A percentile compares a stretch with the other conserved stretches of the same genome.
Conservation (phyloP, 2,797 vertebrate species). For the Ctenopoma multispine region DNA sequence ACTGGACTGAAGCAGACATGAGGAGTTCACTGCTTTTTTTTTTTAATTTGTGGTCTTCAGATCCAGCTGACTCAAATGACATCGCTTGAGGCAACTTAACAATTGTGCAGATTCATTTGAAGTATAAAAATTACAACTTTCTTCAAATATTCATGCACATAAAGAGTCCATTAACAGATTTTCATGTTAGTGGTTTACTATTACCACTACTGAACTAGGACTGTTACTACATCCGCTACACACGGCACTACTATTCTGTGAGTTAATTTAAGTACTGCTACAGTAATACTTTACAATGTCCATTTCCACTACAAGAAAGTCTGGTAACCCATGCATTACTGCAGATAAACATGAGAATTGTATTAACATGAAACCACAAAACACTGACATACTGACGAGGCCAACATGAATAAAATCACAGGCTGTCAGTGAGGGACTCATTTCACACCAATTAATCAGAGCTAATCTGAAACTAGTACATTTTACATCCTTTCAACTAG, state of each 20-base stretch:
- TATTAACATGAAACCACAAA: background rate
- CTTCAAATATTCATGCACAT: no score
- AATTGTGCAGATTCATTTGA: no score
- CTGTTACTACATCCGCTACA: background rate
- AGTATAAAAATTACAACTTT: no score
- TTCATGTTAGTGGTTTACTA: no score
- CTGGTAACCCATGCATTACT: background rate
- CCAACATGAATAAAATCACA: background rate
- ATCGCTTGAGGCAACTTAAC: no score
- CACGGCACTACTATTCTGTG: background rate
- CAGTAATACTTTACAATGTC: background rate
- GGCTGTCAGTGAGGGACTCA: background rate
- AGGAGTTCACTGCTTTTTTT: background rate
- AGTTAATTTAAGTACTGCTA: no score
- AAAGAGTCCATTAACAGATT: no score
- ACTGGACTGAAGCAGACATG: no score
- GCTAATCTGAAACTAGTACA: conserved; percentile 2
- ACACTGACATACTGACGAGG: background rate
- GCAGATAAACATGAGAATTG: background rate
- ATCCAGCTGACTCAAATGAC: no score
- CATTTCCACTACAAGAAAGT: background rate
- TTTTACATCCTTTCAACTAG: background rate
- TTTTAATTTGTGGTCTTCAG: no score
- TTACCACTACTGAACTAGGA: background rate
- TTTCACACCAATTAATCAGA: background rate